Conservation (phyloP, 1,140 invertebrate genomes). For the Aphelinus atriplicis region DNA sequence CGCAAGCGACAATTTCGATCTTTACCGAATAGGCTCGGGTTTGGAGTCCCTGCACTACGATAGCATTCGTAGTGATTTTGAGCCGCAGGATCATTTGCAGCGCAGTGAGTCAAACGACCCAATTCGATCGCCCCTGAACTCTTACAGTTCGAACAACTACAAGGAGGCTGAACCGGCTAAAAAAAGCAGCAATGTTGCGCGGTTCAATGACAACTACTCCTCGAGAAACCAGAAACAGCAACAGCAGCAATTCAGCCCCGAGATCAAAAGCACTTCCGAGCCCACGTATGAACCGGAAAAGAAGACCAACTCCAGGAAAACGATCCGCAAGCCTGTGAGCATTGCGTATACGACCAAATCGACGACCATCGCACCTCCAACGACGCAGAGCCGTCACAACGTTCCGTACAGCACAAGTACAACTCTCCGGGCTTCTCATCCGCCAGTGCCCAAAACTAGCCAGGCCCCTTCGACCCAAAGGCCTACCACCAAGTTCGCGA, state of each 20-base stretch:
- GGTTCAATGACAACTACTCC: constrained; percentile 73
- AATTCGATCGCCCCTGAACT: constrained; percentile 60
- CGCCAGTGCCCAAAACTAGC: constrained; percentile 38
- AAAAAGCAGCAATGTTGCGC: constrained; percentile 56
- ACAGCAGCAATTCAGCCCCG: constrained; percentile 58
- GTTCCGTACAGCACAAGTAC: constrained; percentile 40
- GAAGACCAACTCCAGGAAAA: constrained; percentile 58
- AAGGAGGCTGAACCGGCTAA: constrained; percentile 43
- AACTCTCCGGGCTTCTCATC: constrained; percentile 29
- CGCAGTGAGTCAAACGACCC: constrained; percentile 78
- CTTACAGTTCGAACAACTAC: constrained; percentile 52
- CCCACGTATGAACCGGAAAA: constrained; percentile 55
- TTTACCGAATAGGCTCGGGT: constrained; percentile 80
- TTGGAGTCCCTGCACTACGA: constrained; percentile 61
- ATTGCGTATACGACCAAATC: constrained; percentile 49
- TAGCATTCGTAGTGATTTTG: constrained; percentile 70
- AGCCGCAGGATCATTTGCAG: constrained; percentile 79
- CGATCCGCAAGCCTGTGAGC: constrained; percentile 58
- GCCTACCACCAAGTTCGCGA: constrained; percentile 51
- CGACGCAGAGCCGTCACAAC: constrained; percentile 41
- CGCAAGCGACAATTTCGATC: constrained; percentile 84
- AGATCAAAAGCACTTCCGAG: constrained; percentile 53
- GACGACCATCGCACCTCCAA: constrained; percentile 41
- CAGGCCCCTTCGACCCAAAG: constrained; percentile 42
- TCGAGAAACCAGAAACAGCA: constrained; percentile 68